Evolutionary conservation across 1,140 invertebrate genomes (phyloP).

Genomic region (Nixonia krombeini): DNA sequence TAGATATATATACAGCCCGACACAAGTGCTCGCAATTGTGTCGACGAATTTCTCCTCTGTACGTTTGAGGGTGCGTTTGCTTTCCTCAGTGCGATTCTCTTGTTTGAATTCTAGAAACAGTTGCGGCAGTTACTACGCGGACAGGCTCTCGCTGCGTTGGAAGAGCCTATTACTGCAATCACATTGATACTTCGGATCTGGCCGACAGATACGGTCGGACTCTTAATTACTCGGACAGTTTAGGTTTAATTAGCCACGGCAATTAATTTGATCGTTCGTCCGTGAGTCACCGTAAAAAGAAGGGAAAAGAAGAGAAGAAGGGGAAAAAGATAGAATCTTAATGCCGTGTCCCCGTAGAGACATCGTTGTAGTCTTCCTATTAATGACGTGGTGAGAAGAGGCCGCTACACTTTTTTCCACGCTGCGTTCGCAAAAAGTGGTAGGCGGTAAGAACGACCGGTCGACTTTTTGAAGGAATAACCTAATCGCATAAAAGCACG

Average conservation of each 20-base stretch:
- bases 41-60: no score
- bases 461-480: slow-evolving; percentile 27
- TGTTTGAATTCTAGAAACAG: slow-evolving; percentile 29
- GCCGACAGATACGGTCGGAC: slow-evolving; percentile 49
- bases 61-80: no score
- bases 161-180: slow-evolving; percentile 58
- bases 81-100: background rate
- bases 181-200: slow-evolving; percentile 53
- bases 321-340: background rate
- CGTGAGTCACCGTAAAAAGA: slow-evolving; percentile 30
- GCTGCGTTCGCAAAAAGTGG: slow-evolving; percentile 8
- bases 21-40: no score
- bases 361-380: slow-evolving; percentile 42
- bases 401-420: slow-evolving; percentile 39
- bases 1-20: no score
- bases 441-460: slow-evolving; percentile 3
- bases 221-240: slow-evolving; percentile 60
- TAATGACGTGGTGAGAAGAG: slow-evolving; percentile 46
- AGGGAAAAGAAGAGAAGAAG: background rate
- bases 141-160: slow-evolving; percentile 41
- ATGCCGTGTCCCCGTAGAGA: slow-evolving; percentile 30
- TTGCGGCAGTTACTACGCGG: slow-evolving; percentile 40
- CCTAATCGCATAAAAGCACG: slow-evolving; percentile 46
- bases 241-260: slow-evolving; percentile 60
- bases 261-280: slow-evolving; percentile 62